Evolutionary conservation across 1,140 invertebrate species (phyloP).

Genomic region (Diachasmimorpha longicaudata): DNA sequence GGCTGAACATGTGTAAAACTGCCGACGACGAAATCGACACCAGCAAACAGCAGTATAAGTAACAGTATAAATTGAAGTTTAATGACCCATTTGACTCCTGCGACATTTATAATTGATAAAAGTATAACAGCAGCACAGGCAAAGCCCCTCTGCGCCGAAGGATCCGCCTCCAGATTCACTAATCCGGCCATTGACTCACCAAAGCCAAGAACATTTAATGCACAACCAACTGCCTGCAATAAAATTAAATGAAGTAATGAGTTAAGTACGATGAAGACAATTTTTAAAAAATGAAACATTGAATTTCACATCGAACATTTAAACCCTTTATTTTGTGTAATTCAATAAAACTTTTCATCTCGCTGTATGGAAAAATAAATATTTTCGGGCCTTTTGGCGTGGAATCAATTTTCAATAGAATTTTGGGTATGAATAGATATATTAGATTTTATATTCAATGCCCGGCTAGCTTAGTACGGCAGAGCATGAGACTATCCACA

Average conservation of each 20-base stretch:
- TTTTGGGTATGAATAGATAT: too few species aligned
- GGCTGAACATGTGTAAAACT: constrained; percentile 76
- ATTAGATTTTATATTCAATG: too few species aligned
- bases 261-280: background rate
- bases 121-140: constrained; percentile 82
- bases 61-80: constrained; percentile 88
- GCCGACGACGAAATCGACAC: constrained; percentile 88
- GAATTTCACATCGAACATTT: too few species aligned
- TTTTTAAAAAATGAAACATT: too few species aligned
- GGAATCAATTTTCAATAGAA: too few species aligned
- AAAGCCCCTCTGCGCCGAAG: constrained; percentile 81
- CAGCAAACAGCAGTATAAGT: constrained; percentile 82
- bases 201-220: constrained; percentile 91
- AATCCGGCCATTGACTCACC: constrained; percentile 92
- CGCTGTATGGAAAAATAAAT: too few species aligned
- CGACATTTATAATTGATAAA: constrained; percentile 86
- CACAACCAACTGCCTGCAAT: constrained; percentile 89
- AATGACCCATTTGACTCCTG: constrained; percentile 93
- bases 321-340: too few species aligned
- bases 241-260: constrained; percentile 20
- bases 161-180: constrained; percentile 70
- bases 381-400: too few species aligned
- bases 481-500: too few species aligned
- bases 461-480: too few species aligned
- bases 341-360: too few species aligned